Base-by-base conservation (phyloP, 2,888 invertebrate genomes). In the Leptopterna dolabrata region DNA sequence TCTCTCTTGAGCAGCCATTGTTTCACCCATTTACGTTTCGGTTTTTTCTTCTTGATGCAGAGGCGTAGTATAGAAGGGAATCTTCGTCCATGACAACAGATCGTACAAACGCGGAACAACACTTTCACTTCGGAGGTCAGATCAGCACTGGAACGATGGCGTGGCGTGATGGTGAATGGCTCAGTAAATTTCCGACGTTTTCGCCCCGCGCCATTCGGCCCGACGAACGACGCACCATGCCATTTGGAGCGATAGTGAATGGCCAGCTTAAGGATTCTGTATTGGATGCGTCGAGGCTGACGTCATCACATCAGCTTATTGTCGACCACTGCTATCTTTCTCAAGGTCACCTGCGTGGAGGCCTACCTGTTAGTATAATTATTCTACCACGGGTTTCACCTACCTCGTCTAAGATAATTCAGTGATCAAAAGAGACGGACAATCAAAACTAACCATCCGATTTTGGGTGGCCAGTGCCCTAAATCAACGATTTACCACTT, bases 151-250 rank as follows among this genome's bases (percentile, higher is more conserved):
- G 63, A 51, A 51, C 9, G n/a, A n/a, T 29, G 81, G 81, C 30
- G 81, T 55, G 55, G 81, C 47, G 81, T 51, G 81, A 81, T 81
- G 36, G 81, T 81, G 55, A 81, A 81, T 81, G 47, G 55, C 14
- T 41, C 51, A 47, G 47, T 16, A 51, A 81, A 47, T 81, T 43
- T 41, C 6, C 27, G 14, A 1, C 24, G 24, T 81, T 43, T 41
- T 41, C 27, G 14, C 19, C 24, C 27, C n/a, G 14, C 16, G 19
- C 43, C 47, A 51, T 19, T 51, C 27, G 51, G 81, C 51, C 19
- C 16, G 55, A 7, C 30, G 27, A 47, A 51, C 55, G 30, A 14
- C 81, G 51, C 51, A 24, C 47, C 81, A 51, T 51, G 27, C 81
- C 55, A 36, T 51, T 81, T 30, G 81, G 81, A 81, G 29, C 47